Base-by-base conservation (phyloP, 2,888 invertebrate genomes). In the Drosophila birchii region DNA sequence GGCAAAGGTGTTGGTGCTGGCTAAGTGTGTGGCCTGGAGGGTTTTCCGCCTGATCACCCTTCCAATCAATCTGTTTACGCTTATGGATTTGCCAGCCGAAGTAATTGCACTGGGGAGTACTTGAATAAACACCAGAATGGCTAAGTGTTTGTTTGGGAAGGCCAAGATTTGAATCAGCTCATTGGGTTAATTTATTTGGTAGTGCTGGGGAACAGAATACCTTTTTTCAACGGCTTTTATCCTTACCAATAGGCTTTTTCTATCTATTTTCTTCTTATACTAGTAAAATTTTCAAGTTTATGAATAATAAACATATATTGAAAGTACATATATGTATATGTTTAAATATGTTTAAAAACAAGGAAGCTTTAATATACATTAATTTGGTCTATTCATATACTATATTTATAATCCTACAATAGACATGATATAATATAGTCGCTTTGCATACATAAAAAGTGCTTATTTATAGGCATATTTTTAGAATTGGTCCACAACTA, bases 31-130 rank as follows among this genome's bases (percentile, higher is more conserved):
- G 72, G 58, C 72, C 72, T 26, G 49, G 51, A 59, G 64, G 58
- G 64, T 39, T 73, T 73, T 59, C 58, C 64, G 55, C 64, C 44
- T 64, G 71, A 62, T 62, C 72, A 54, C 62, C 51, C 62, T 61
- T 54, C 69, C 59, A 69, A 59, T 59, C 70, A 69, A 41, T 69
- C 54, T 69, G 54, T 70, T 68, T 69, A 55, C 68, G 69, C 47
- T 54, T 70, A 59, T 70, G 54, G 41, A 45, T 29, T 16, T 44
- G 34, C 53, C 34, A 45, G 58, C 18, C 26, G 32, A 39, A n/a
- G 36, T 54, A 32, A 54, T 58, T 44, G 34, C 45, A 20, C 14
- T 20, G 45, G 53, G 66, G 41, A 9, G 45, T 57, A 4, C 39
- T 7, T 16, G 26, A 20, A 39, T 47, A 47, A 20, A 47, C 26